A percentile compares a stretch with the other conserved stretches of the same genome.
phyloP scores from a whole-genome alignment of 2,797 vertebrate species.

The Uromys caudimaculatus region DNA sequence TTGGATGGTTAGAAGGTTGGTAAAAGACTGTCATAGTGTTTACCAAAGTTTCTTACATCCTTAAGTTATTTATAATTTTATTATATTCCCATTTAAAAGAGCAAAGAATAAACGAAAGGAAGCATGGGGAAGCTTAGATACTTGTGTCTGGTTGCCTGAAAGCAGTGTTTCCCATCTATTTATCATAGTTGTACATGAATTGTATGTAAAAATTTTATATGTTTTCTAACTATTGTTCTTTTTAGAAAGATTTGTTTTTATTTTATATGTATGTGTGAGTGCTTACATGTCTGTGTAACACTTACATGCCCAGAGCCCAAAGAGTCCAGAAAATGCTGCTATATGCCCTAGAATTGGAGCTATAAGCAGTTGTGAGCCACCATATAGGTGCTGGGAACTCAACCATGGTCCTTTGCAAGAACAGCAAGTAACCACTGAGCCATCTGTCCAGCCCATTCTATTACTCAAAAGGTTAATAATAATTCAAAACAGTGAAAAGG shows the following conservation, averaged over 20 bases:
- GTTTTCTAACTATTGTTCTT: not conserved
- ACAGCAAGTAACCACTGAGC: not conserved
- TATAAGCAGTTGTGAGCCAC: not conserved
- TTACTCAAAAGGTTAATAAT: not conserved
- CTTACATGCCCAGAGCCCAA: not conserved
- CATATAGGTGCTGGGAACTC: not conserved
- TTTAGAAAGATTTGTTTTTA: not conserved
- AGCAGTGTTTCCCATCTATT: not conserved
- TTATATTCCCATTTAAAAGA: not conserved
- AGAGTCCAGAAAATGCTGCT: not conserved
- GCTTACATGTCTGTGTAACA: not conserved
- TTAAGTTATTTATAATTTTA: conserved; percentile 1
- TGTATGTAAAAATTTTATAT: not conserved
- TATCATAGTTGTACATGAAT: not conserved
- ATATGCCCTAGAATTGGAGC: not conserved
- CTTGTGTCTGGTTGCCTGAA: not conserved
- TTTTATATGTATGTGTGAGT: not conserved
- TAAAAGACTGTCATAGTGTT: not conserved
- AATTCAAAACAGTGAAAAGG: not conserved
- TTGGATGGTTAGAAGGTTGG: not conserved
- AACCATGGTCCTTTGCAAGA: not conserved
- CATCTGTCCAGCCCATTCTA: not conserved
- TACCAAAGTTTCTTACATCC: not conserved
- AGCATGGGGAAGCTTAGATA: not conserved
- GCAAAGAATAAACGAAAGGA: not conserved